These are phyloP conservation scores for Galago senegalensis DNA, from an alignment of 2,797 vertebrate genomes.

Conservation along the genomic window DNA sequence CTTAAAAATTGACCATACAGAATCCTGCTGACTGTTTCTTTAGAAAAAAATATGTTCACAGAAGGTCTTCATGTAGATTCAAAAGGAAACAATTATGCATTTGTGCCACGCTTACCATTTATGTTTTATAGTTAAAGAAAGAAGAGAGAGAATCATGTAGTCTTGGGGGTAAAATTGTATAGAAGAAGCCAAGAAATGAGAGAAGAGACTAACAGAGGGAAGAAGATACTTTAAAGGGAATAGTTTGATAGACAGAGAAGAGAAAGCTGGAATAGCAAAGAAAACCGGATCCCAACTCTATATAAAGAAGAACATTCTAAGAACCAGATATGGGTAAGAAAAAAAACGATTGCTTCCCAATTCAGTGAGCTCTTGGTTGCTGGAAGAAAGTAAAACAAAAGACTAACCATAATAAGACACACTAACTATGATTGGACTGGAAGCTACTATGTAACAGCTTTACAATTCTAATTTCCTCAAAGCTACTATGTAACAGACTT, in stretches of 20 bases:
- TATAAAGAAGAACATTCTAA: not conserved
- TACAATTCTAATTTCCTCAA: not conserved
- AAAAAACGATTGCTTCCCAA: not conserved
- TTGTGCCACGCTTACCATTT: not conserved
- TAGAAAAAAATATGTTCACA: slow-evolving; percentile 39
- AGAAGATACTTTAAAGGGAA: not conserved
- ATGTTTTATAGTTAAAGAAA: not conserved
- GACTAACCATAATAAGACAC: not conserved
- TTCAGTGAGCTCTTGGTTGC: not conserved
- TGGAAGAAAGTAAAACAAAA: not conserved
- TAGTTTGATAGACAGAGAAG: not conserved
- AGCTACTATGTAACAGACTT: not conserved
- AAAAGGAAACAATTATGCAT: not conserved
- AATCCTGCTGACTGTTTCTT: not conserved
- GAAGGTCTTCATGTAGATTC: not conserved
- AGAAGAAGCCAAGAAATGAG: not conserved
- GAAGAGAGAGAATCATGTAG: not conserved
- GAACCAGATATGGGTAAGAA: not conserved
- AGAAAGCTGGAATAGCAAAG: not conserved
- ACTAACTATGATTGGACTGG: not conserved
- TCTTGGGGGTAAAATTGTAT: not conserved
- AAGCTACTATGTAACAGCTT: not conserved
- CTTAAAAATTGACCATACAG: not conserved
- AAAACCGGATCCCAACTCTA: not conserved
- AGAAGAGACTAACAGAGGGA: not conserved